phyloP scores from a whole-genome alignment of 2,888 invertebrate genomes.

The Plebejus anna region DNA sequence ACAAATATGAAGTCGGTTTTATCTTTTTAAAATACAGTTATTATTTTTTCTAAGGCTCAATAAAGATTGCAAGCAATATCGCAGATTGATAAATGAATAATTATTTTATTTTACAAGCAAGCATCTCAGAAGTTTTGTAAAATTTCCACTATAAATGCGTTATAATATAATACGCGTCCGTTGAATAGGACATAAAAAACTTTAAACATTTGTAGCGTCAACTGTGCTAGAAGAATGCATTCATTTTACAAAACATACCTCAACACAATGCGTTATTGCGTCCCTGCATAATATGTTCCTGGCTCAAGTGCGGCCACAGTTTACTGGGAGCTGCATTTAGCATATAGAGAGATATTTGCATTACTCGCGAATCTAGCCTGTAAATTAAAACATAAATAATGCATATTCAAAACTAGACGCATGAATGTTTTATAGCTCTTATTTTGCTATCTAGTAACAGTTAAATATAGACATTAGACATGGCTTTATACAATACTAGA shows the following conservation, averaged over 20 bases:
- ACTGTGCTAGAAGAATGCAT: conserved; percentile 36
- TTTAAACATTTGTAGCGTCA: conserved; percentile 33
- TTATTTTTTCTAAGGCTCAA: too few species aligned
- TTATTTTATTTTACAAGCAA: too few species aligned
- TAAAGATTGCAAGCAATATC: too few species aligned
- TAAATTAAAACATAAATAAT: conserved; percentile 33
- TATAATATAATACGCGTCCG: neutral
- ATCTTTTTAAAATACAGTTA: too few species aligned
- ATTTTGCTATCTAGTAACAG: neutral
- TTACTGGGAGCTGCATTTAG: conserved; percentile 36
- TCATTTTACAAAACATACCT: conserved; percentile 36
- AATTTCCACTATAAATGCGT: neutral
- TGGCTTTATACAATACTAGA: too few species aligned
- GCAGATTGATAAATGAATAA: too few species aligned
- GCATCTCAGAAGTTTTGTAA: neutral
- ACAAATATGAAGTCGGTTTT: too few species aligned
- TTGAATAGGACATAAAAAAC: conserved; percentile 8
- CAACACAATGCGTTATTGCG: conserved; percentile 36
- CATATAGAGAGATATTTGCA: conserved; percentile 34
- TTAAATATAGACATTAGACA: too few species aligned
- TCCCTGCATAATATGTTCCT: conserved; percentile 35
- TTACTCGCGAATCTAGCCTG: conserved; percentile 33
- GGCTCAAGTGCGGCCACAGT: conserved; percentile 30
- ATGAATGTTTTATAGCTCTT: neutral
- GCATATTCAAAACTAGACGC: conserved; percentile 21